phyloP scores from a whole-genome alignment of 2,888 invertebrate species.

The Papilio demoleus region DNA sequence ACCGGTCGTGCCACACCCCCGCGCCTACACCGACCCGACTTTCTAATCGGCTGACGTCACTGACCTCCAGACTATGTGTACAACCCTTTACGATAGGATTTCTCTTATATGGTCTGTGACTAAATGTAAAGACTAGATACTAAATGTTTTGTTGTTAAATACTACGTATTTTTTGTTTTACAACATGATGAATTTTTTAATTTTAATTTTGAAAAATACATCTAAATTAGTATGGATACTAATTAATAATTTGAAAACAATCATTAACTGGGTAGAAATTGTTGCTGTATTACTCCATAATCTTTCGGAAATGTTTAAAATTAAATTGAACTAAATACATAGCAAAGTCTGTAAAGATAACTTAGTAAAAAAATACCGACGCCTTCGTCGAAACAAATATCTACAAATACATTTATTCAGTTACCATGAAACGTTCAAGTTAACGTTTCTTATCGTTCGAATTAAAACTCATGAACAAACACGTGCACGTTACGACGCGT shows the following conservation, averaged over 20 bases:
- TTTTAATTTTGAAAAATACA: background rate
- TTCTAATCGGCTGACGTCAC: constrained; percentile 65
- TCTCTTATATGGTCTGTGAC: constrained; percentile 10
- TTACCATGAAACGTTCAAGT: constrained; percentile 26
- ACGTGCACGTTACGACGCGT: constrained; percentile 26
- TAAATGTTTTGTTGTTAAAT: background rate
- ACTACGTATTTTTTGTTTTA: background rate
- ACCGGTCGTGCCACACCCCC: constrained; percentile 63
- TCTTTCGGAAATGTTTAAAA: background rate
- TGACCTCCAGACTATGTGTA: constrained; percentile 52
- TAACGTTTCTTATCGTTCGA: constrained; percentile 34
- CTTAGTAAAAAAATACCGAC: constrained; percentile 10
- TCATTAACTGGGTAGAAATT: no score
- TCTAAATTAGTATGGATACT: no score
- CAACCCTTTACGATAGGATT: constrained; percentile 15
- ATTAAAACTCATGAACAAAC: constrained; percentile 37
- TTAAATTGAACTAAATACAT: background rate
- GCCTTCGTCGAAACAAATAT: background rate
- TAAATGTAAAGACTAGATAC: background rate
- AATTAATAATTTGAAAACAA: no score
- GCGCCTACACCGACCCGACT: constrained; percentile 50
- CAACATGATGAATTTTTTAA: background rate
- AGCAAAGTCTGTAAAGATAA: constrained; percentile 1
- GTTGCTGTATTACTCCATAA: background rate
- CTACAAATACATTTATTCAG: constrained; percentile 13